Evolutionary conservation across 2,113 vertebrate species (phyloP).

Genomic region (Apaloderma vittatum): DNA sequence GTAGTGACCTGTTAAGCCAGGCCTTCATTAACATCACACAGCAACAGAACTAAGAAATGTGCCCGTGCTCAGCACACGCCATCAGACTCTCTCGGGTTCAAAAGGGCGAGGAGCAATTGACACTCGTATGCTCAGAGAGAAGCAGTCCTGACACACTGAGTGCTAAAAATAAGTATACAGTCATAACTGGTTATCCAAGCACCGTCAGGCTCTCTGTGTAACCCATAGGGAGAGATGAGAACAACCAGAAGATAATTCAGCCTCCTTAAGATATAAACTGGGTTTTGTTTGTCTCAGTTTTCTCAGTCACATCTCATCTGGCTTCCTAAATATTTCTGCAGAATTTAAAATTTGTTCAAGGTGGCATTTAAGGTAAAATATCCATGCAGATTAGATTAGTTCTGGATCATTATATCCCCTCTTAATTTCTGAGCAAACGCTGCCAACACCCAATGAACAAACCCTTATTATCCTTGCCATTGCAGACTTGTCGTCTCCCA

Average conservation of each 20-base stretch:
- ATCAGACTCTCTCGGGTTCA: neutral
- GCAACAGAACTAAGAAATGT: neutral
- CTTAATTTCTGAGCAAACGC: slow-evolving; percentile 14
- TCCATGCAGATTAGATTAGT: slow-evolving; percentile 46
- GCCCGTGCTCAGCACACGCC: neutral
- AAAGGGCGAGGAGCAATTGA: neutral
- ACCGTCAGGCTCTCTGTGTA: neutral
- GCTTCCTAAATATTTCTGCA: neutral
- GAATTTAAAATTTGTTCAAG: neutral
- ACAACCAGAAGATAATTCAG: neutral
- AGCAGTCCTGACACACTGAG: neutral
- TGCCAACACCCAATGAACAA: neutral
- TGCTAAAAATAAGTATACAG: neutral
- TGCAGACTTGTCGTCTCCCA: neutral
- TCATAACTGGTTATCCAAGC: neutral
- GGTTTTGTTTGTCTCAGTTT: neutral
- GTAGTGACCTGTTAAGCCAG: neutral
- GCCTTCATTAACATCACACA: neutral
- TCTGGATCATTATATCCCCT: slow-evolving; percentile 12
- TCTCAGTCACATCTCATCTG: neutral
- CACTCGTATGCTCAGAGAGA: neutral
- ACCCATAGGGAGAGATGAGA: neutral
- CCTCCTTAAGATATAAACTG: neutral
- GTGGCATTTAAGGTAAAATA: slow-evolving; percentile 53
- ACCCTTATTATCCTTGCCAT: neutral